Base-by-base conservation (phyloP, 2,888 invertebrate genomes). In the Limnephilus auricula region DNA sequence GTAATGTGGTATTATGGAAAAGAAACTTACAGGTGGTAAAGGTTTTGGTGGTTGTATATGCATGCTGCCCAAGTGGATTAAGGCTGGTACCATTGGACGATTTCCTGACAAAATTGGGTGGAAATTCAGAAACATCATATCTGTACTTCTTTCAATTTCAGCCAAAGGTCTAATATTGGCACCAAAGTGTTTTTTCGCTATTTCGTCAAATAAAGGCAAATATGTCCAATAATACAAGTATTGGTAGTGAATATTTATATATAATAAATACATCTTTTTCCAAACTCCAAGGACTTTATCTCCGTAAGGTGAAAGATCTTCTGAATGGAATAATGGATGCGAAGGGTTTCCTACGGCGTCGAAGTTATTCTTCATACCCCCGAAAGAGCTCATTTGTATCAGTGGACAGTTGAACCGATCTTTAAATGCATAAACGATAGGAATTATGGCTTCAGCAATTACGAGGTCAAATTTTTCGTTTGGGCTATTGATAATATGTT, bases 381-480 rank as follows among this genome's bases (percentile, higher is more conserved):
- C 96, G 9, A 96, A 94, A 0, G 96, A 94, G 9, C 95, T 95
- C 9, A 96, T 95, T 9, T 96, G 95, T 91, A 97, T 96, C 80
- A 96, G 95, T 3, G 96, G 96, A 45, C 94, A 95, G 50, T 95
- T 94, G 93, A 96, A 97, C 93, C 96, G 96, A 80, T 96, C 95
- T 34, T 96, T 96, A 32, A 96, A 95, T 0, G 95, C 96, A 91
- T 95, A 96, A 80, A 96, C 93, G 0, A 96, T 90, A 0, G 96
- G 96, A 9, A 95, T 94, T 13, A 96, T 94, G n/a, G 95, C 95
- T 94, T 97, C 97, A 5, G 96, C 95, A 80, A 97, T 94, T 0
- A 96, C 37, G 37, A 37, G 37, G 10, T 37, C 37, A 93, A 96
- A 97, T 90, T 95, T 94, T 45, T 95, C 94, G 45, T 95, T 95